Percentiles rank a stretch among this genome's conserved stretches.
Evolutionary conservation across 2,888 invertebrate species (phyloP).

Genomic region (Schizotus pectinicornis): DNA sequence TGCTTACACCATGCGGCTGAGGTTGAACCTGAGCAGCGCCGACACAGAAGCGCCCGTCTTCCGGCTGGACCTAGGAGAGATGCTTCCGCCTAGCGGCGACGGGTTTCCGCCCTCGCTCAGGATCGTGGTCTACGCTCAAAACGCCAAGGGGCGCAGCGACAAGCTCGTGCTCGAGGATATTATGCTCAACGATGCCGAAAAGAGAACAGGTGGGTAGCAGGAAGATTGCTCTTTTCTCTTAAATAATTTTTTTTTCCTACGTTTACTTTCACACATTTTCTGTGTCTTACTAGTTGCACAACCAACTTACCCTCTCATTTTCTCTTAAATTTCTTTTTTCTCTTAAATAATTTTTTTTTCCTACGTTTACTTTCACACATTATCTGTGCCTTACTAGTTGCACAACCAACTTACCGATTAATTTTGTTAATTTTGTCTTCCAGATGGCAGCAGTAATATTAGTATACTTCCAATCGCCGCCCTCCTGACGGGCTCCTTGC

Average conservation of each 20-base stretch:
- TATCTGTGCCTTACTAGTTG: too few species aligned
- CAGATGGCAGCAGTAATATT: conserved; percentile 73
- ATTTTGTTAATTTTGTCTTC: conserved; percentile 36
- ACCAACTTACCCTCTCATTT: too few species aligned
- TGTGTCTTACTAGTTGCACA: too few species aligned
- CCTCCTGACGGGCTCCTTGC: conserved; percentile 69
- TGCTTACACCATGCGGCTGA: conserved; percentile 71
- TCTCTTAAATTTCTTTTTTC: too few species aligned
- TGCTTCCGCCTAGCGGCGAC: conserved; percentile 61
- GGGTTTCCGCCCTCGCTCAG: conserved; percentile 68
- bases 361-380: too few species aligned
- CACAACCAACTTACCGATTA: too few species aligned
- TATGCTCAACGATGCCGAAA: conserved; percentile 85
- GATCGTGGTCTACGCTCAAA: conserved; percentile 81
- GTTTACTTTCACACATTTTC: too few species aligned
- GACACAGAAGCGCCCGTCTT: conserved; percentile 66
- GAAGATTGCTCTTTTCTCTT: too few species aligned
- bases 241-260: too few species aligned
- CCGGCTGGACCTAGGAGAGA: conserved; percentile 68
- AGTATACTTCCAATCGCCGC: conserved; percentile 77
- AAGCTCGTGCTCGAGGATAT: conserved; percentile 83
- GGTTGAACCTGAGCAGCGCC: conserved; percentile 72
- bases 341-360: too few species aligned
- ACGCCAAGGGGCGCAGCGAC: conserved; percentile 86
- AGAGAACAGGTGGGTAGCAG: conserved; percentile 81